Percentiles rank a stretch among this genome's conserved stretches.
phyloP scores from a whole-genome alignment of 2,113 vertebrate genomes.

The Megaceryle maxima region DNA sequence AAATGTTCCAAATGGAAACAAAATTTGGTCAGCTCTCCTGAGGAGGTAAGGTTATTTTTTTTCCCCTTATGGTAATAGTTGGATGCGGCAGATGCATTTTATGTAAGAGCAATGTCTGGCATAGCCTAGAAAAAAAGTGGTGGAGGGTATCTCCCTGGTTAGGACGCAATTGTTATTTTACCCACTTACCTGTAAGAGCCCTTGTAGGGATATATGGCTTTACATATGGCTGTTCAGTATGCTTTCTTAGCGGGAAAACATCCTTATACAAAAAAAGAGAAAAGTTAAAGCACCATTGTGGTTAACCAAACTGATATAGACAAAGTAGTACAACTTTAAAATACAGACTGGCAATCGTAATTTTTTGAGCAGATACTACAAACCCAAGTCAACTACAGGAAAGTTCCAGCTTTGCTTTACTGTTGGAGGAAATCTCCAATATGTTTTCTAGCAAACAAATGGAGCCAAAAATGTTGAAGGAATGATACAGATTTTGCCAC shows the following conservation, averaged over 20 bases:
- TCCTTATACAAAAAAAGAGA: not conserved
- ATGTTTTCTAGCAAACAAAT: not conserved
- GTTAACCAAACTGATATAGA: not conserved
- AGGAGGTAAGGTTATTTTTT: not conserved
- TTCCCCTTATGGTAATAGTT: not conserved
- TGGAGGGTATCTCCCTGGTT: not conserved
- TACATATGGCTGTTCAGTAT: not conserved
- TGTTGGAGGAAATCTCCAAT: not conserved
- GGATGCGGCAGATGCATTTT: not conserved
- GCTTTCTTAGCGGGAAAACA: not conserved
- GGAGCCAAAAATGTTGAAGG: not conserved
- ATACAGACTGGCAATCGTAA: not conserved
- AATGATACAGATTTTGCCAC: not conserved
- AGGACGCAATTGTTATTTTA: not conserved
- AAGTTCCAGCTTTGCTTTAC: not conserved
- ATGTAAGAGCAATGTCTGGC: not conserved
- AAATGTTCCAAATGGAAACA: not conserved
- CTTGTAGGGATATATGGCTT: not conserved
- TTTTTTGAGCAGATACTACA: not conserved
- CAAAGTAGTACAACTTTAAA: not conserved
- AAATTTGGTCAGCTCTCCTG: not conserved
- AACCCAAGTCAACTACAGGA: not conserved
- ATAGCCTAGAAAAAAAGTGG: not conserved
- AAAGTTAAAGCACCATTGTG: fast-evolving
- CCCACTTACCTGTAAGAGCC: not conserved